Conservation (phyloP, 2,888 invertebrate species). For the Elysia crispata region DNA sequence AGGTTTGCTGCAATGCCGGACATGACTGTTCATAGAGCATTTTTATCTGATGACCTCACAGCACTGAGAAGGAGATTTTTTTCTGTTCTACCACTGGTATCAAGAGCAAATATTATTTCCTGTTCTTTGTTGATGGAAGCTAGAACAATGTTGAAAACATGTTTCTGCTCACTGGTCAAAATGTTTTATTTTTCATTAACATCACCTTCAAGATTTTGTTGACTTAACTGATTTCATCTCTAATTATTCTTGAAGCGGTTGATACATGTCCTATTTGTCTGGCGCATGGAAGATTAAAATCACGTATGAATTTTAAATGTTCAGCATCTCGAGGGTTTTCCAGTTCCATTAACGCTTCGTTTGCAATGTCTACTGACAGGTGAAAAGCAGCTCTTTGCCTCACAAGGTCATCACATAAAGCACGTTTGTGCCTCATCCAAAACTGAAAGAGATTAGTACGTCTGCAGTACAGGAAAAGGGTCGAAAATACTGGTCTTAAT, state of each 20-base stretch:
- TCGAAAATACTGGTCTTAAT: conserved; percentile 7
- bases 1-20: conserved; percentile 22
- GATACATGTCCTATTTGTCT: neutral
- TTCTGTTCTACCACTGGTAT: neutral
- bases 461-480: neutral
- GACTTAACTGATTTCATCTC: neutral
- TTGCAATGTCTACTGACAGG: neutral
- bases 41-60: neutral
- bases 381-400: neutral
- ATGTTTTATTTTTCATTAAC: neutral
- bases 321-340: neutral
- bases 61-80: neutral
- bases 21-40: too few species aligned
- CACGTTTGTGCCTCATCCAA: neutral
- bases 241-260: neutral
- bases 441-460: neutral
- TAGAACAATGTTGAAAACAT: too few species aligned
- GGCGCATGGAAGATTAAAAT: neutral
- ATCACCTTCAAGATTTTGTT: neutral
- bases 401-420: neutral
- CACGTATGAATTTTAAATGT: neutral
- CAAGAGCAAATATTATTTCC: neutral
- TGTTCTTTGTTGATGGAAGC: too few species aligned
- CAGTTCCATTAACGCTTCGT: neutral
- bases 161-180: neutral